A percentile compares a stretch with the other conserved stretches of the same genome.
These are phyloP conservation scores for Drosophila niveifrons DNA, from an alignment of 2,888 invertebrate species.

Conservation along the genomic window DNA sequence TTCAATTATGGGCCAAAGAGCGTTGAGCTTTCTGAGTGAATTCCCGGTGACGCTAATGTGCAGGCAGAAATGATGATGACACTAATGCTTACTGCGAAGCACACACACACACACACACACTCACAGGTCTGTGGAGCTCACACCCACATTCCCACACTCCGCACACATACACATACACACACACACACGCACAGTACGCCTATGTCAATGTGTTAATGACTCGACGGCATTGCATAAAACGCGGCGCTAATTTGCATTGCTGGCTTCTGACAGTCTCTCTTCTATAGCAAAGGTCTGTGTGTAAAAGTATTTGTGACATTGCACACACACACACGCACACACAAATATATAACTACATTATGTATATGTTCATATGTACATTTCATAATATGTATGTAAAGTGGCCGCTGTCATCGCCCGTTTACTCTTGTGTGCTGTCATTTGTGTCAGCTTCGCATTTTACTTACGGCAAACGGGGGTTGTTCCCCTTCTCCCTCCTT, in stretches of 20 bases:
- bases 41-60: conserved; percentile 34
- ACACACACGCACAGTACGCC: conserved; percentile 10
- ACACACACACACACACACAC: conserved; percentile 5
- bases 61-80: conserved; percentile 55
- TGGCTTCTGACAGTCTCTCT: conserved; percentile 19
- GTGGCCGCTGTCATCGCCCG: conserved; percentile 54
- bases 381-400: conserved; percentile 35
- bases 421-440: conserved; percentile 50
- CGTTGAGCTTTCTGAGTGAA: conserved; percentile 4
- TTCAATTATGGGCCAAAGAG: conserved; percentile 40
- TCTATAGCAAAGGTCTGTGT: not conserved
- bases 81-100: conserved; percentile 48
- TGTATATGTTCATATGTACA: conserved; percentile 15
- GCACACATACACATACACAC: conserved; percentile 9
- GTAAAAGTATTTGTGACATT: conserved; percentile 9
- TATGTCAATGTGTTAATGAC: conserved; percentile 68
- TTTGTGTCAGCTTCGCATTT: conserved; percentile 54
- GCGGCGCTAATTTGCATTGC: conserved; percentile 66
- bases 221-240: conserved; percentile 66
- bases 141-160: conserved; percentile 1
- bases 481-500: too few species aligned
- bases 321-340: not conserved
- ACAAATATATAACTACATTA: not conserved
- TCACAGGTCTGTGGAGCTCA: not conserved
- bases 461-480: not conserved